Base-by-base conservation (phyloP, 2,797 vertebrate species). In the Loriculus beryllinus region DNA sequence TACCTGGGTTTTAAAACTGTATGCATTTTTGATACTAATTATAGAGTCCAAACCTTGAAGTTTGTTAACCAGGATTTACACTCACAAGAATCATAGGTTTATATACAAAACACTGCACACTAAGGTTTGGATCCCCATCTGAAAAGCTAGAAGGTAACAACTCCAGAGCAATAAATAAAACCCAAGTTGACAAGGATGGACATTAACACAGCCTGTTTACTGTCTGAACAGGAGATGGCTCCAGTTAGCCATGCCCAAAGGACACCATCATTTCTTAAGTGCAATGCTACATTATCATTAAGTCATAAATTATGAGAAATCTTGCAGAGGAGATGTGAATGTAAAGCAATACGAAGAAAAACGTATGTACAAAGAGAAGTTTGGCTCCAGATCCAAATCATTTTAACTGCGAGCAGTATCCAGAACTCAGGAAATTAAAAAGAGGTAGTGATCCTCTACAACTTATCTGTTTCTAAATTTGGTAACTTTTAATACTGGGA, bases 191-290 rank as follows among this genome's bases (percentile, higher is more conserved):
- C 17, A 82, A 33, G 19, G 28, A 37, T 33, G 12, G 22, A 56
- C 64, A 70, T 92, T 92, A 82, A 22, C 28, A 70, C n/a, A 70
- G 86, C 47, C 75, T 91, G 68, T 94, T 93, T 96, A 89, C 96
- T 91, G 28, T 82, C 92, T 96, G 95, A 95, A 96, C 92, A 96
- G 96, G 94, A 96, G 91, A 89, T 96, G 96, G 92, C 96, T 94
- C 94, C 94, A 95, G 79, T 88, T 89, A 92, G 76, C 96, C 89
- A 93, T 87, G 82, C 95, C 95, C 95, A 92, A 75, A 89, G 94
- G 94, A 80, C 82, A 89, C 31, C 4, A 60, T 29, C 20, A 48
- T 65, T 77, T 90, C 75, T 51, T 63, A 64, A 89, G 39, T 22
- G 16, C 49, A 65, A 3, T 29, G 16, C 31, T 60, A 35, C 13